phyloP scores from a whole-genome alignment of 2,888 invertebrate species.

The Rugalucina vietnamica region DNA sequence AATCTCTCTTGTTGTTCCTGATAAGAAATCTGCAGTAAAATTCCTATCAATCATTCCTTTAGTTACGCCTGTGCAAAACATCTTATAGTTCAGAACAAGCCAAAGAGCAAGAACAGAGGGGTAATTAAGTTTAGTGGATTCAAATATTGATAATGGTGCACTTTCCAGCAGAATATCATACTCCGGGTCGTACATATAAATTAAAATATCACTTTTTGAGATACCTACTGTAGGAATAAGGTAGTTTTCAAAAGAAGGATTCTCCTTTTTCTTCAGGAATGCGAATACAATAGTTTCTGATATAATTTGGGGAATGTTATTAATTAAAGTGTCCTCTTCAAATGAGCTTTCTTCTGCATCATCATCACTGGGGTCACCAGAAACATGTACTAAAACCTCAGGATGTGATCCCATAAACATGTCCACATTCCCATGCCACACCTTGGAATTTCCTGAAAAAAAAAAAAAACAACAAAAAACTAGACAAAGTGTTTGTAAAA shows the following conservation, averaged over 20 bases:
- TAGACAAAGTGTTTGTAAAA: too few species aligned
- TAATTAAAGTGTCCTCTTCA: background rate
- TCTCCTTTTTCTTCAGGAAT: background rate
- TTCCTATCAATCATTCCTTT: background rate
- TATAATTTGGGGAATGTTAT: background rate
- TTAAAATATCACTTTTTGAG: background rate
- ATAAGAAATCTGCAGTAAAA: constrained; percentile 1
- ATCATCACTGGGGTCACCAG: background rate
- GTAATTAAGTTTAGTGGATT: background rate
- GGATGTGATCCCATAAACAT: constrained; percentile 2
- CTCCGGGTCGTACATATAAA: constrained; percentile 27
- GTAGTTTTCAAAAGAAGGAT: background rate
- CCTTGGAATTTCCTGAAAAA: constrained; percentile 2
- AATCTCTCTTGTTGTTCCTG: background rate
- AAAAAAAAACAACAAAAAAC: background rate
- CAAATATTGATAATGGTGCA: background rate
- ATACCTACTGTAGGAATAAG: constrained; percentile 14
- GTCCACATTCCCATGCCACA: constrained; percentile 5
- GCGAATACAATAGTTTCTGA: constrained; percentile 1
- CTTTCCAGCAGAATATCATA: constrained; percentile 19
- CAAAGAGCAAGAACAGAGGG: constrained; percentile 23
- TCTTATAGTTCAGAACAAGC: constrained; percentile 8
- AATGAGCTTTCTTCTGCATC: background rate
- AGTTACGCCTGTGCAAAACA: constrained; percentile 26
- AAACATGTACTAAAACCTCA: background rate